These are phyloP conservation scores for Cryptus viduatorius DNA, from an alignment of 2,888 invertebrate species.

Conservation along the genomic window DNA sequence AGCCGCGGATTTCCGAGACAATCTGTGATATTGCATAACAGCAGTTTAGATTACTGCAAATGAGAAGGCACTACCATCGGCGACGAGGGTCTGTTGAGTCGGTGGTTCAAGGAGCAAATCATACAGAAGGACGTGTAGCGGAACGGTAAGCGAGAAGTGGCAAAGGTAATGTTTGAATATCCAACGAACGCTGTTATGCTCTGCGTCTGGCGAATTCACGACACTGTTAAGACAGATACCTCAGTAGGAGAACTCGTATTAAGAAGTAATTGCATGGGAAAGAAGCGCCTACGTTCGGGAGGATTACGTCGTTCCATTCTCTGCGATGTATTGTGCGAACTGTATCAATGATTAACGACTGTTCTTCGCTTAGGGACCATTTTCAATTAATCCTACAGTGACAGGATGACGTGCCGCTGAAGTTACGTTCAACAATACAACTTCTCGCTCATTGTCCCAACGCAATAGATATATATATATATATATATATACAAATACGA, in stretches of 20 bases:
- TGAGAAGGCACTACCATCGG: not conserved
- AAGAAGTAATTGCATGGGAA: conserved; percentile 33
- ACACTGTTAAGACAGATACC: conserved; percentile 18
- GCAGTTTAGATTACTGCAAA: not conserved
- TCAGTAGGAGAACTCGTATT: conserved; percentile 39
- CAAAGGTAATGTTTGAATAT: conserved; percentile 37
- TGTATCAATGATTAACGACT: conserved; percentile 1
- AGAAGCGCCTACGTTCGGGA: not conserved
- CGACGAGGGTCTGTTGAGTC: not conserved
- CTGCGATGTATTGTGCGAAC: not conserved
- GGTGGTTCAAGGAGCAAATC: conserved; percentile 7
- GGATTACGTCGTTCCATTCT: not conserved
- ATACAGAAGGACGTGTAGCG: conserved; percentile 13
- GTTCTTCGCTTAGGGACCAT: not conserved
- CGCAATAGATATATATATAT: not conserved
- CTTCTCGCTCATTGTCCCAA: not conserved
- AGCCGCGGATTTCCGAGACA: too few relatives aligned
- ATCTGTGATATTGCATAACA: not conserved
- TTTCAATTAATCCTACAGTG: not conserved
- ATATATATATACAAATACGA: not conserved
- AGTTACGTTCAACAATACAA: not conserved
- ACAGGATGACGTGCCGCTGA: too few relatives aligned
- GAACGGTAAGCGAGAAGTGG: conserved; percentile 17
- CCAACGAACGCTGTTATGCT: conserved; percentile 42
- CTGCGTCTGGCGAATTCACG: conserved; percentile 39